phyloP scores from a whole-genome alignment of 1,140 invertebrate genomes.

The Caerostris darwini region DNA sequence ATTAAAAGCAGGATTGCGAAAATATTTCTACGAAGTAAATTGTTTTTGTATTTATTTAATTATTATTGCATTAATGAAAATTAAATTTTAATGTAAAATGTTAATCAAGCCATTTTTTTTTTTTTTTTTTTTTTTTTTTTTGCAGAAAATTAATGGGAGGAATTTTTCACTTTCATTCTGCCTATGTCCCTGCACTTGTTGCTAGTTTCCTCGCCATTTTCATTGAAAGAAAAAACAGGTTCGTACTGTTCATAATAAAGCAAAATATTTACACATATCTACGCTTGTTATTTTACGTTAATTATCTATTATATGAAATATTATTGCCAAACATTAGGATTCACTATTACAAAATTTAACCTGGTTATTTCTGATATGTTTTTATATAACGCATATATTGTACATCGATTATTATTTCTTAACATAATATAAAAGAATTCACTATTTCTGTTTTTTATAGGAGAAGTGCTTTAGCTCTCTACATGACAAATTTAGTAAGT shows the following conservation, averaged over 20 bases:
- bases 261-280: no score
- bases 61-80: background rate
- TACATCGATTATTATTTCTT: no score
- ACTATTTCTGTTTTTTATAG: background rate
- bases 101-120: background rate
- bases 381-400: no score
- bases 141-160: background rate
- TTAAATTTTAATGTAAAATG: background rate
- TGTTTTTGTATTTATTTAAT: background rate
- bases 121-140: background rate
- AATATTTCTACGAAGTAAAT: background rate
- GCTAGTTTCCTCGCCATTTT: background rate
- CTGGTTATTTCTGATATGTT: no score
- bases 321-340: no score
- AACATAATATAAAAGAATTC: no score
- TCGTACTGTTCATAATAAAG: no score
- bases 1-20: background rate
- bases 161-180: background rate
- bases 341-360: no score
- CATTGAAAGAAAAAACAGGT: background rate
- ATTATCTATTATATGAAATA: no score
- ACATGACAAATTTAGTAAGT: background rate
- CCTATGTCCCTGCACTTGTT: background rate
- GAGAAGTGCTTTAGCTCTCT: background rate
- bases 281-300: no score